Conservation (phyloP, 2,113 vertebrate species). For the Echinops telfairi region DNA sequence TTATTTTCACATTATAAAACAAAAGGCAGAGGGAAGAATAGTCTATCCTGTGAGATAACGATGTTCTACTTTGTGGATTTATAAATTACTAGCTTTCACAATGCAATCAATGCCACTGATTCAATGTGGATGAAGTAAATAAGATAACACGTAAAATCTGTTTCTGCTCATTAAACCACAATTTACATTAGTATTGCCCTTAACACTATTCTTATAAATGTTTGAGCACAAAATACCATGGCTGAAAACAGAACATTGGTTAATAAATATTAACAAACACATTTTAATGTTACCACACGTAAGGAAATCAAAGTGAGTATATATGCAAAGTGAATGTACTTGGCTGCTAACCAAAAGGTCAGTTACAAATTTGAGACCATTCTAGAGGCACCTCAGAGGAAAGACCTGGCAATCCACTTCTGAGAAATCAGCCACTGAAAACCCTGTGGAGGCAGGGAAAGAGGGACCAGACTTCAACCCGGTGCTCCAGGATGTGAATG, state of each 20-base stretch:
- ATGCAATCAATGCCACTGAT: conserved; percentile 10
- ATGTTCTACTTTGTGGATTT: conserved; percentile 58
- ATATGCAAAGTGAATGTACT: not conserved
- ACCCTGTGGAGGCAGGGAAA: not conserved
- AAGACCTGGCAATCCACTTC: not conserved
- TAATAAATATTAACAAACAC: conserved; percentile 19
- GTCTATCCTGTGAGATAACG: conserved; percentile 47
- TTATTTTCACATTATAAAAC: conserved; percentile 68
- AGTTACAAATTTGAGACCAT: not conserved
- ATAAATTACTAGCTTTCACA: conserved; percentile 61
- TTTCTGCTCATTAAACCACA: conserved; percentile 20
- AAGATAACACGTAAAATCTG: conserved; percentile 59
- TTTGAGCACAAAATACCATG: not conserved
- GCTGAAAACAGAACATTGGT: not conserved
- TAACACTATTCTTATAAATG: conserved; percentile 38
- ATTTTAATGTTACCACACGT: conserved; percentile 44
- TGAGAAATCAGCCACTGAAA: not conserved
- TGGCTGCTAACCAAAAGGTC: not conserved
- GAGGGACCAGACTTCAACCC: too few species aligned
- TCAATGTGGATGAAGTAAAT: conserved; percentile 56
- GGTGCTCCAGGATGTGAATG: too few species aligned
- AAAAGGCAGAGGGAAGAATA: conserved; percentile 47
- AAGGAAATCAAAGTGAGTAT: conserved; percentile 51
- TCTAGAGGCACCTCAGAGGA: not conserved
- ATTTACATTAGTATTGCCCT: not conserved